phyloP scores from a whole-genome alignment of 2,797 vertebrate species.

The Natrix natrix region DNA sequence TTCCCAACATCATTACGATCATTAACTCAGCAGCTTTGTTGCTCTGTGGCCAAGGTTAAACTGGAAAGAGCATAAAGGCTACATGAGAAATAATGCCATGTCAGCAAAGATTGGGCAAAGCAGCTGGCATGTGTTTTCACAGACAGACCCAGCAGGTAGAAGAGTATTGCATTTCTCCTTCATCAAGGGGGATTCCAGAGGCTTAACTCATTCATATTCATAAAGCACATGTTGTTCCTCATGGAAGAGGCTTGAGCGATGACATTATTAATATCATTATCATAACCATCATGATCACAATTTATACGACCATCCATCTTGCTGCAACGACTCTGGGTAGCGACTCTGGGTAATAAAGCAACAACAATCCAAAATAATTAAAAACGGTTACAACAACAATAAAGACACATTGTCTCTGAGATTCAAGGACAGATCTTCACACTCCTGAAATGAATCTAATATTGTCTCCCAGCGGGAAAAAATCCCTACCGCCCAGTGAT shows the following conservation, averaged over 20 bases:
- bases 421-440: too few relatives aligned
- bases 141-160: accelerated
- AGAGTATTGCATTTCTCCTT: accelerated
- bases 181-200: not conserved
- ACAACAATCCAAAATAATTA: not conserved
- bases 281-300: not conserved
- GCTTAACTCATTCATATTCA: not conserved
- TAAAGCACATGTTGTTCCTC: not conserved
- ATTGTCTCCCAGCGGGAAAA: not conserved
- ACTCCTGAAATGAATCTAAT: too few relatives aligned
- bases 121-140: slow-evolving; percentile 3
- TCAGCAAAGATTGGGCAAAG: not conserved
- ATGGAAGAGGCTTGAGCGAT: slow-evolving; percentile 12
- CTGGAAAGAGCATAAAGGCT: slow-evolving; percentile 39
- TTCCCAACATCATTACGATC: slow-evolving; percentile 54
- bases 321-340: not conserved
- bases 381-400: not conserved
- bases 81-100: not conserved
- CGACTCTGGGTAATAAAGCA: not conserved
- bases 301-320: not conserved
- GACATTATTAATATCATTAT: not conserved
- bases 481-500: not conserved
- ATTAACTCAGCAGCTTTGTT: slow-evolving; percentile 31
- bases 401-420: not conserved
- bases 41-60: slow-evolving; percentile 60